Evolutionary conservation across 2,888 invertebrate genomes (phyloP).

Genomic region (Anthophora plumipes): DNA sequence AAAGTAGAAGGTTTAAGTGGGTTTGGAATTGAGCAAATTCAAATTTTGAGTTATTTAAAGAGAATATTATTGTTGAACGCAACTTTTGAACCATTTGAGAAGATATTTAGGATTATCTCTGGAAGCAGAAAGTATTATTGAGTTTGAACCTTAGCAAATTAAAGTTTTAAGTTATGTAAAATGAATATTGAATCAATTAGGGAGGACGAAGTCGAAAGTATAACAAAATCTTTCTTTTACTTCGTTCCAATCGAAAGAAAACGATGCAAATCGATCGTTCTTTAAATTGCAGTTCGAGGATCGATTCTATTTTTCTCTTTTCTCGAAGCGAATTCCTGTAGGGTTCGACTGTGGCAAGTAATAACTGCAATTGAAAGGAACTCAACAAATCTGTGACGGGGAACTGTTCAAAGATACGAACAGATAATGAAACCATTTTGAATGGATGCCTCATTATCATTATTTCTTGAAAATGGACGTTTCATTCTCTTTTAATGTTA

Average conservation of each 20-base stretch:
- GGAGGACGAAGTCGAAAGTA: too few relatives aligned
- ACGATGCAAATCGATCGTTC: neutral
- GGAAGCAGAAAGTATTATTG: neutral
- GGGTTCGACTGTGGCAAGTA: neutral
- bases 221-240: too few relatives aligned
- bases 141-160: too few relatives aligned
- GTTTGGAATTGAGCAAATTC: too few relatives aligned
- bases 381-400: neutral
- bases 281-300: neutral
- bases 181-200: too few relatives aligned
- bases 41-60: too few relatives aligned
- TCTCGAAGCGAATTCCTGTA: neutral
- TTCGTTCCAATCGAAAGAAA: neutral
- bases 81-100: too few relatives aligned
- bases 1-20: too few relatives aligned
- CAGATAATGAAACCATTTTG: constrained; percentile 8
- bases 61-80: too few relatives aligned
- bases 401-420: constrained; percentile 4
- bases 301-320: neutral
- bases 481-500: neutral
- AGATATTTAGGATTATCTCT: too few relatives aligned
- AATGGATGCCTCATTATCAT: constrained; percentile 4
- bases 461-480: neutral
- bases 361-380: neutral
- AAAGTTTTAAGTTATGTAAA: too few relatives aligned